A percentile compares a stretch with the other conserved stretches of the same genome.
These are phyloP conservation scores for Remorina albescens DNA, from an alignment of 2,797 vertebrate species.

Conservation along the genomic window DNA sequence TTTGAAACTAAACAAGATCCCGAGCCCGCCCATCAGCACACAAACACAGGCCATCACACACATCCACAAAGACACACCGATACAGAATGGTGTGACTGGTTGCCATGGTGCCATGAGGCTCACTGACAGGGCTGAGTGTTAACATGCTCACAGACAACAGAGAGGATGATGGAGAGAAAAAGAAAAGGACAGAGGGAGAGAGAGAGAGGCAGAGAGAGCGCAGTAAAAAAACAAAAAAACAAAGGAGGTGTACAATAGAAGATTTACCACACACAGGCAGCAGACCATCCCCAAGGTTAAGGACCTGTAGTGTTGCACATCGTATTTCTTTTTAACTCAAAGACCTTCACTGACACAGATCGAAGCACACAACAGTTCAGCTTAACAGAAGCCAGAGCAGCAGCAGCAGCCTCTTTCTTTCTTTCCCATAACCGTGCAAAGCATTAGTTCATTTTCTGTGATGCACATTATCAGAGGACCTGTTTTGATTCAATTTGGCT, in stretches of 20 bases:
- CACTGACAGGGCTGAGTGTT: conserved; percentile 79
- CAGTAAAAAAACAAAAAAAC: conserved; percentile 63
- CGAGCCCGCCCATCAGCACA: conserved; percentile 61
- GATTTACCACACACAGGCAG: conserved; percentile 82
- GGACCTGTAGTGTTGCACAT: conserved; percentile 59
- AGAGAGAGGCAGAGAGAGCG: conserved; percentile 59
- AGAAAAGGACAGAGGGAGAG: conserved; percentile 68
- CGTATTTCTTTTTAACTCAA: conserved; percentile 72
- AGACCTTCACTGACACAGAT: conserved; percentile 48
- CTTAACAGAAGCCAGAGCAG: conserved; percentile 28
- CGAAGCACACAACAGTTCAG: conserved; percentile 48
- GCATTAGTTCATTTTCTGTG: neutral
- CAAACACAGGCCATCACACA: conserved; percentile 30
- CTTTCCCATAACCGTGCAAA: neutral
- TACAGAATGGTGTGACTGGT: conserved; percentile 75
- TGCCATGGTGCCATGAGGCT: conserved; percentile 82
- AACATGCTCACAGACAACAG: conserved; percentile 77
- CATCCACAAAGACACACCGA: conserved; percentile 54
- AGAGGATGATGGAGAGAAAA: conserved; percentile 74
- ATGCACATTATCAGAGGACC: neutral
- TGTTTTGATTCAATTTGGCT: neutral
- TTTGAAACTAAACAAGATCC: conserved; percentile 75
- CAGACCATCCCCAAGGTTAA: conserved; percentile 76
- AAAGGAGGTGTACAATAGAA: conserved; percentile 65
- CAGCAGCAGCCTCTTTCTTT: neutral